Base-by-base conservation (phyloP, 2,797 vertebrate species). In the Microctenopoma steveboyesi region DNA sequence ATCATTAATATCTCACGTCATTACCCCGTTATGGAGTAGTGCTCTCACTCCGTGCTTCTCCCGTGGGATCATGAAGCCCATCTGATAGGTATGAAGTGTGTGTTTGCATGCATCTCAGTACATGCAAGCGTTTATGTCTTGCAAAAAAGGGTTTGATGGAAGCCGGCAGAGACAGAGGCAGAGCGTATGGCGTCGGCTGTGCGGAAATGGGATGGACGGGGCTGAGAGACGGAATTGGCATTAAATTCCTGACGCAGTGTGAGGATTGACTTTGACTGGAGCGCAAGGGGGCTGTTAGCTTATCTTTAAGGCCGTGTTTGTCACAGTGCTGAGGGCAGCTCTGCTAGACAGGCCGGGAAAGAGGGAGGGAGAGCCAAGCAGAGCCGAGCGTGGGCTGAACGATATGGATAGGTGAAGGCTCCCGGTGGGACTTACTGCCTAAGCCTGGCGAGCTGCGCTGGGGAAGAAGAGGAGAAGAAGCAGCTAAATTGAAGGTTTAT, bases 401-500 rank as follows among this genome's bases (percentile, higher is more conserved):
- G 93, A 95, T 96, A 92, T 94, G 94, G 97, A 98, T 97, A 98
- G 96, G 96, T 98, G 96, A 98, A 97, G 95, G 94, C 94, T 97
- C 97, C 97, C 96, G 83, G 88, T 93, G 97, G 97, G 98, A 97
- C 94, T 83, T 60, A 87, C 93, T 91, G 87, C 92, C 85, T 88
- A 75, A 88, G 90, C 94, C 83, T 18, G 84, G 91, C 86, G 54
- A 95, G 82, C 92, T 79, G 83, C 50, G 65, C 76, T 49, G 70
- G 79, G 83, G 82, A 93, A 95, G 94, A 71, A 84, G 89, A 84
- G 83, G 79, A 87, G 90, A 88, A 88, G 88, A 33, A 93, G 95
- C 94, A 91, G 95, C 95, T 97, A 97, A 98, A 98, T 97, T 97
- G 97, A 97, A 96, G 97, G 96, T 98, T 98, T 98, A 98, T 98